Evolutionary conservation across 2,113 vertebrate genomes (phyloP).

Genomic region (Axis porcinus): DNA sequence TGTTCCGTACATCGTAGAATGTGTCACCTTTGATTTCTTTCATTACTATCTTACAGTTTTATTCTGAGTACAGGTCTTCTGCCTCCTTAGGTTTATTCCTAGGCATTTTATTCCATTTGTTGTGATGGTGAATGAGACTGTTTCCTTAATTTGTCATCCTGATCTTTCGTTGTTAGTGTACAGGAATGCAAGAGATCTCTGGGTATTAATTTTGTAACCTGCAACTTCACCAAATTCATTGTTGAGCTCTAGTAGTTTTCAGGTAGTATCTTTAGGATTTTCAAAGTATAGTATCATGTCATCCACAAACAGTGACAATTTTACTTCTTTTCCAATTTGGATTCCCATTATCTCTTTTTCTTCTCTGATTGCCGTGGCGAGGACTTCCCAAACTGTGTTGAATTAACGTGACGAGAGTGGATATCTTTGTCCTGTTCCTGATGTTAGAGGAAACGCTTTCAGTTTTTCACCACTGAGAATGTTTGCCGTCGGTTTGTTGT

Average conservation of each 20-base stretch:
- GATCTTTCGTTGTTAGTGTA: not conserved
- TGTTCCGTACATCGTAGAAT: not conserved
- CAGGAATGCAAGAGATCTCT: not conserved
- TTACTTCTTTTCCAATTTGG: not conserved
- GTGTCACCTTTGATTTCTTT: not conserved
- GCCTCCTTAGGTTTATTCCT: not conserved
- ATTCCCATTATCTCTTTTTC: not conserved
- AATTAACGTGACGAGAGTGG: not conserved
- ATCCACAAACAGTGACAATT: not conserved
- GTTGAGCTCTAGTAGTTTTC: not conserved
- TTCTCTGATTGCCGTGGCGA: not conserved
- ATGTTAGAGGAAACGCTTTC: not conserved
- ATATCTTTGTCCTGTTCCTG: not conserved
- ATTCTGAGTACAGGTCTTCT: not conserved
- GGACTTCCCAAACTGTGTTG: not conserved
- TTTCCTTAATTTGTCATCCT: not conserved
- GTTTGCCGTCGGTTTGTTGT: not conserved
- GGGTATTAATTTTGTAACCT: not conserved
- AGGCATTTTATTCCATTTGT: not conserved
- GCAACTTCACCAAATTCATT: not conserved
- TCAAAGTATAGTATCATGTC: not conserved
- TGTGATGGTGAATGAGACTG: not conserved
- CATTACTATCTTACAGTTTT: not conserved
- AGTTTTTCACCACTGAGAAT: not conserved
- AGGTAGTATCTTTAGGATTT: not conserved